Evolutionary conservation across 2,797 vertebrate species (phyloP), one percentile per base, ranked within the genome.

Genomic region (Eidolon dupreanum): DNA sequence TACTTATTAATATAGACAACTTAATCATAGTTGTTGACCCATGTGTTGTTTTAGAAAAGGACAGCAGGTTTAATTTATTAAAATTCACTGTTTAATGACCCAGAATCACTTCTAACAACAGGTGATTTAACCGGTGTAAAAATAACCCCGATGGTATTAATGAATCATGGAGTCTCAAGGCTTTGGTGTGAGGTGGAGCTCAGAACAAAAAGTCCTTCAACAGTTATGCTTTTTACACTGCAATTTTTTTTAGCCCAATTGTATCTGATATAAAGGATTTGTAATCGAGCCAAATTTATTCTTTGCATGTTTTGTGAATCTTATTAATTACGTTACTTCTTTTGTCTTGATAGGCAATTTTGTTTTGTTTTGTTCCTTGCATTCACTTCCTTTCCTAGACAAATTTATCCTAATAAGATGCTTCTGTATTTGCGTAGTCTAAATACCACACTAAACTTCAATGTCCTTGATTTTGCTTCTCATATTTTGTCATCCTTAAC

Each of bases 21-120:
- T 98, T 98, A 98, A 98, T 98, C 97, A 96, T 65, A 97, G 96
- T 79, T 97, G 89, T 97, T 98, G 97, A 98, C 97, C 97, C 46
- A 89, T 73, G 84, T 97, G 92, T 97, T 95, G 93, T 82, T 88
- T 96, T 95, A 96, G 94, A 96, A 95, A 98, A 98, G 97, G 95
- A 97, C 88, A 97, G 84, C 59, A 70, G 66, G 91, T 33, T 97
- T 98, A 96, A 97, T 94, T 96, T 98, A 97, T 95, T 95, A 97
- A 97, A 89, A 75, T 46, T 94, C 53, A 66, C 97, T 94, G 49
- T 24, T 0, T 93, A 96, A 96, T 96, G 98, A 97, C 85, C 94
- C 92, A 96, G 88, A 97, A 95, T 92, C 46, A 79, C 83, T 84
- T 61, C 61, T 96, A 93, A 91, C 96, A 98, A 97, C 68, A 97